Conservation (phyloP, 2,113 vertebrate genomes). For the Rousettus leschenaultii region DNA sequence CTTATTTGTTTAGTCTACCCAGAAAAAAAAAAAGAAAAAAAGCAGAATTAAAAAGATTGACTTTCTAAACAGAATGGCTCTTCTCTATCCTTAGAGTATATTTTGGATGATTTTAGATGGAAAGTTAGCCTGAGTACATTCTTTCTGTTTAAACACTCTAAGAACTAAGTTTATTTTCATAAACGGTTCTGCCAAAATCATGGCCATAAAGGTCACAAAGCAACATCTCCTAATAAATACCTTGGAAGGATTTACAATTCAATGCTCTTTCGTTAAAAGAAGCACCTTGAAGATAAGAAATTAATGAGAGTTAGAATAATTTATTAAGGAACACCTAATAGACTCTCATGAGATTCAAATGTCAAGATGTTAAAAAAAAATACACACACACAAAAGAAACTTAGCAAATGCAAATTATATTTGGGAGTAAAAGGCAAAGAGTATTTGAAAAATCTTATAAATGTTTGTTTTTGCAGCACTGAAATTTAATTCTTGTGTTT, state of each 20-base stretch:
- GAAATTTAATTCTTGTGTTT: slow-evolving; percentile 72
- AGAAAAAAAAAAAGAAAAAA: background rate
- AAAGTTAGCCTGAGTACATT: slow-evolving; percentile 60
- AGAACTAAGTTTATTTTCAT: slow-evolving; percentile 74
- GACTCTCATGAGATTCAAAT: slow-evolving; percentile 73
- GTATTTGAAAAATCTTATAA: slow-evolving; percentile 70
- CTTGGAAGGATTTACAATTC: slow-evolving; percentile 69
- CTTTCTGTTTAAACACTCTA: slow-evolving; percentile 69
- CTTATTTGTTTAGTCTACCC: slow-evolving; percentile 67
- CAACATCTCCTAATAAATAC: slow-evolving; percentile 65
- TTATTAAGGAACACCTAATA: slow-evolving; percentile 65
- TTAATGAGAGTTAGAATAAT: slow-evolving; percentile 74
- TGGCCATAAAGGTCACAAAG: slow-evolving; percentile 70
- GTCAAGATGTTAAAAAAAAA: slow-evolving; percentile 64
- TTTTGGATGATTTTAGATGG: slow-evolving; percentile 66
- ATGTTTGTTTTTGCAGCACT: slow-evolving; percentile 74
- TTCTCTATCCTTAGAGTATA: slow-evolving; percentile 52
- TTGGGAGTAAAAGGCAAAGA: slow-evolving; percentile 27
- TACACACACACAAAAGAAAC: slow-evolving; percentile 57
- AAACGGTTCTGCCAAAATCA: slow-evolving; percentile 70
- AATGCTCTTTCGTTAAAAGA: slow-evolving; percentile 48
- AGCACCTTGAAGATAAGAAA: slow-evolving; percentile 60
- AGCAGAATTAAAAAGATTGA: slow-evolving; percentile 64
- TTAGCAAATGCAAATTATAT: slow-evolving; percentile 69
- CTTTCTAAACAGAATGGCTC: slow-evolving; percentile 71